These are phyloP conservation scores for Cartodere bifasciata DNA, from an alignment of 2,888 invertebrate genomes.

Conservation along the genomic window DNA sequence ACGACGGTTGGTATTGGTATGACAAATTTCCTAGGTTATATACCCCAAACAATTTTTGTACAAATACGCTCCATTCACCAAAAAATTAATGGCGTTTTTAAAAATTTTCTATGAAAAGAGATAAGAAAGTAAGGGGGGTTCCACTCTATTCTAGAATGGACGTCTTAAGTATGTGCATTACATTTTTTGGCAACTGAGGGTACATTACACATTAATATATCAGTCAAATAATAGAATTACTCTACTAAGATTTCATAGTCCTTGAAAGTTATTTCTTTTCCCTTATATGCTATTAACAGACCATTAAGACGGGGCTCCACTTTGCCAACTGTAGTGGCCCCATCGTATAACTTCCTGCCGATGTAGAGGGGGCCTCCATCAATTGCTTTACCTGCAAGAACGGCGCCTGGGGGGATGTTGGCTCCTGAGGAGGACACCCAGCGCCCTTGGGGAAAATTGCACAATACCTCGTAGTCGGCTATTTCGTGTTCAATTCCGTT, in stretches of 20 bases:
- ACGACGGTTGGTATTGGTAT: too few species aligned
- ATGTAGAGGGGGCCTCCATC: conserved; percentile 69
- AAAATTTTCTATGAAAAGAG: too few species aligned
- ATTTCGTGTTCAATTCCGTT: conserved; percentile 60
- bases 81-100: too few species aligned
- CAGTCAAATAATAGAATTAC: too few species aligned
- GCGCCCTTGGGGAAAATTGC: conserved; percentile 31
- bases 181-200: too few species aligned
- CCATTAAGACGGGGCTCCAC: conserved; percentile 72
- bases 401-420: conserved; percentile 56
- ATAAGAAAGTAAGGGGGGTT: too few species aligned
- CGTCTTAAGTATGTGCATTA: too few species aligned
- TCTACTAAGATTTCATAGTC: conserved; percentile 65
- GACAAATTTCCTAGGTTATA: too few species aligned
- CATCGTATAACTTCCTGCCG: conserved; percentile 67
- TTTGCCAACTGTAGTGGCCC: conserved; percentile 66
- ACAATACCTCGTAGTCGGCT: conserved; percentile 49
- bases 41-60: too few species aligned
- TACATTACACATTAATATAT: too few species aligned
- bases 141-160: too few species aligned
- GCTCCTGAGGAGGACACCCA: conserved; percentile 36
- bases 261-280: conserved; percentile 65
- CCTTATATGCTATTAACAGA: conserved; percentile 76
- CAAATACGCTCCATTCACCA: too few species aligned
- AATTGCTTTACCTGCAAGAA: conserved; percentile 56